A percentile compares a stretch with the other conserved stretches of the same genome.
These are phyloP conservation scores for Platycercus adscitus DNA, from an alignment of 2,113 vertebrate species.

Conservation along the genomic window DNA sequence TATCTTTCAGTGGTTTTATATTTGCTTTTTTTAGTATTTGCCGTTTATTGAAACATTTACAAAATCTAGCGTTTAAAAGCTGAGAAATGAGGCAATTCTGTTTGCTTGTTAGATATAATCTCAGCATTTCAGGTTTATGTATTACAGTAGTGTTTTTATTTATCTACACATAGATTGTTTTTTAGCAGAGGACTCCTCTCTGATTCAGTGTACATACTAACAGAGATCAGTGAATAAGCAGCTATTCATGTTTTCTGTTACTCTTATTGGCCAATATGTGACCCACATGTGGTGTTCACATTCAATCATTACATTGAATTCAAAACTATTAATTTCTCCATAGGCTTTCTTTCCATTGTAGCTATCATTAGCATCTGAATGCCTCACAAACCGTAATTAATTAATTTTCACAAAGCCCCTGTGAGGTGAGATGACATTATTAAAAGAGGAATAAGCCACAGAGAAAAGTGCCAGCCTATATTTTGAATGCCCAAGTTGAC, in stretches of 20 bases:
- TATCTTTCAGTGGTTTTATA: neutral
- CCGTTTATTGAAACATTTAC: neutral
- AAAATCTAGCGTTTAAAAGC: neutral
- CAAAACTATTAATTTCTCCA: conserved; percentile 71
- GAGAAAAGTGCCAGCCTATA: conserved; percentile 60
- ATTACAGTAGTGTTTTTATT: neutral
- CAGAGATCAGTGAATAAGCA: conserved; percentile 48
- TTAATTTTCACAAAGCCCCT: conserved; percentile 69
- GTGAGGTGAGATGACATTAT: conserved; percentile 68
- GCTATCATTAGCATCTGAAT: conserved; percentile 70
- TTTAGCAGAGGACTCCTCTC: neutral
- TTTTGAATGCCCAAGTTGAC: conserved; percentile 62
- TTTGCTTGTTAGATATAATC: neutral
- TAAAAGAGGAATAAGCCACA: conserved; percentile 49
- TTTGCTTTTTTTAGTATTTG: neutral
- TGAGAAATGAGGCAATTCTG: neutral
- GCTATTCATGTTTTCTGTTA: conserved; percentile 59
- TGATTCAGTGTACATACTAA: conserved; percentile 11
- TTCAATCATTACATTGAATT: conserved; percentile 67
- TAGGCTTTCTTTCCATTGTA: conserved; percentile 68
- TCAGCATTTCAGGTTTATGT: neutral
- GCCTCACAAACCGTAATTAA: conserved; percentile 64
- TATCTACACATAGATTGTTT: neutral
- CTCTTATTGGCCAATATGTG: conserved; percentile 58
- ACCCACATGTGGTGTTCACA: conserved; percentile 55